Conservation (phyloP, 2,113 vertebrate genomes). For the Petrocephalus microphthalmus region DNA sequence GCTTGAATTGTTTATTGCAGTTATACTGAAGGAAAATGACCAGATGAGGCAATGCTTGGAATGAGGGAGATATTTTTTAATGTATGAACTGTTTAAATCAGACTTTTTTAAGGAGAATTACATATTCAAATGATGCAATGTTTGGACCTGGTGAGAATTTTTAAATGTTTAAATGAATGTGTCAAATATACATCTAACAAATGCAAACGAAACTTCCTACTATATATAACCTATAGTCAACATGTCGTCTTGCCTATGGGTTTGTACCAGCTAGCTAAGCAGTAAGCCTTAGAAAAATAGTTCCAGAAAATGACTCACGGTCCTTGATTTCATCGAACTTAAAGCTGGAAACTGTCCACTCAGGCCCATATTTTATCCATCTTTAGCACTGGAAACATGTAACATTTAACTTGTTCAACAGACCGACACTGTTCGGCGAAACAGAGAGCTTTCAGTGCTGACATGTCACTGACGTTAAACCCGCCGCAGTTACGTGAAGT, state of each 20-base stretch:
- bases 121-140: neutral
- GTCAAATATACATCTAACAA: neutral
- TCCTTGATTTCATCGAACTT: conserved; percentile 12
- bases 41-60: neutral
- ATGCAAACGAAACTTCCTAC: neutral
- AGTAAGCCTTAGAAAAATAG: neutral
- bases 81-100: neutral
- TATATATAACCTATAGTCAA: neutral
- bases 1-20: neutral
- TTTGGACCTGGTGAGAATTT: neutral
- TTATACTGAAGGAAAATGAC: neutral
- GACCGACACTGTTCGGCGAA: neutral
- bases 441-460: conserved; percentile 1
- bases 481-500: neutral
- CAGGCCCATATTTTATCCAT: neutral
- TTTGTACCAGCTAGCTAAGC: neutral
- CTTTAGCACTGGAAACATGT: neutral
- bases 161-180: neutral
- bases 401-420: neutral
- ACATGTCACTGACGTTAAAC: neutral
- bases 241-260: conserved; percentile 6
- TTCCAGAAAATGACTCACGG: conserved; percentile 19
- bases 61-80: neutral
- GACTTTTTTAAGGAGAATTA: neutral
- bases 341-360: conserved; percentile 12